phyloP scores from a whole-genome alignment of 2,888 invertebrate genomes.

The Platycheirus rosarum region DNA sequence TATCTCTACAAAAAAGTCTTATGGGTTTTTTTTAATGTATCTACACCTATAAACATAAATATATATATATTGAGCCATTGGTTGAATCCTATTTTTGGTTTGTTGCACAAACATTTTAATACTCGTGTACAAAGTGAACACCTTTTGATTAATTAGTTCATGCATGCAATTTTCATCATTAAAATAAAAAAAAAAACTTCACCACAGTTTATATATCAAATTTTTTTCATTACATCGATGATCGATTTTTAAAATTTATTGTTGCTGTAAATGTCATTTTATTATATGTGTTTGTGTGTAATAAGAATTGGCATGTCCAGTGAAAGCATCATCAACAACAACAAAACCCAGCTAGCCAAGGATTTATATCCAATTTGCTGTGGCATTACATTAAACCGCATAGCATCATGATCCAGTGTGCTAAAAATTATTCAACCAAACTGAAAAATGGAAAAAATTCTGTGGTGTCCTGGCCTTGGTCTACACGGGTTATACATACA shows the following conservation, averaged over 20 bases:
- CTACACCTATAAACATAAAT: too few species aligned
- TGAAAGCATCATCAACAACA: slow-evolving; percentile 18
- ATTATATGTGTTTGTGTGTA: slow-evolving; percentile 42
- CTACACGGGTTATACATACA: too few species aligned
- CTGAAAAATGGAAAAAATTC: slow-evolving; percentile 20
- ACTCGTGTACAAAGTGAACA: slow-evolving; percentile 29
- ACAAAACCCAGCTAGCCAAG: slow-evolving; percentile 27
- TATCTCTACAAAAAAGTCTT: slow-evolving; percentile 1
- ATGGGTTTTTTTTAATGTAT: too few species aligned
- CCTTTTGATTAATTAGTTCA: slow-evolving; percentile 68
- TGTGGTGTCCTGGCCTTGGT: too few species aligned
- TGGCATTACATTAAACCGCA: slow-evolving; percentile 64
- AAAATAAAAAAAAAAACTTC: slow-evolving; percentile 22
- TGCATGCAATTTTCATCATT: slow-evolving; percentile 59
- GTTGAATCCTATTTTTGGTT: slow-evolving; percentile 19
- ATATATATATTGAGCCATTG: not conserved
- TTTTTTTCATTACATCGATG: slow-evolving; percentile 43
- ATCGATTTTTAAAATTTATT: slow-evolving; percentile 42
- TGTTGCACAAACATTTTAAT: slow-evolving; percentile 37
- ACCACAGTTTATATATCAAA: not conserved
- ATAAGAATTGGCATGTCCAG: slow-evolving; percentile 29
- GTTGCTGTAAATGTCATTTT: slow-evolving; percentile 54
- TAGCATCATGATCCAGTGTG: slow-evolving; percentile 25
- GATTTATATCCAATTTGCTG: slow-evolving; percentile 54
- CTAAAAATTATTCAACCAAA: slow-evolving; percentile 33